Conservation (phyloP, 2,888 invertebrate species). For the Actias luna region DNA sequence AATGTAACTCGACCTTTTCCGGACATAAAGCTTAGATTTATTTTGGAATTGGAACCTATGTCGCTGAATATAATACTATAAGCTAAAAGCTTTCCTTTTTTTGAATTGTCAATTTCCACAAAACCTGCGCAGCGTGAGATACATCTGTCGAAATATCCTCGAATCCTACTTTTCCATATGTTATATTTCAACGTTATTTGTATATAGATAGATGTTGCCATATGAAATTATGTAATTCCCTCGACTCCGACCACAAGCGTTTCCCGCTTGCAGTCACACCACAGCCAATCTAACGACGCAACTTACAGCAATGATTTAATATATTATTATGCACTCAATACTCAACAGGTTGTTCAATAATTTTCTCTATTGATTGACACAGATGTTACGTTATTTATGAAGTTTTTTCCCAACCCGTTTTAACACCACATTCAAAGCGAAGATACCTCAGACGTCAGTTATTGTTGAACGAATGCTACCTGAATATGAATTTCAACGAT, state of each 20-base stretch:
- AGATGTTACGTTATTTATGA: conserved; percentile 4
- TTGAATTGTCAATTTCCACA: too few relatives aligned
- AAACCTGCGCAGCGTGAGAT: too few relatives aligned
- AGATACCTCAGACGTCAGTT: background rate
- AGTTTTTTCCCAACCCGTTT: background rate
- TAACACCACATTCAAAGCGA: background rate
- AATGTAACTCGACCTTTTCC: too few relatives aligned
- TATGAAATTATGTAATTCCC: too few relatives aligned
- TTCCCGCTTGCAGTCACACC: background rate
- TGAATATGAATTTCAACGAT: background rate
- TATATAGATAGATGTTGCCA: too few relatives aligned
- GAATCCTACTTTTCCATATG: too few relatives aligned
- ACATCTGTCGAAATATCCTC: too few relatives aligned
- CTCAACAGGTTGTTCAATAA: conserved; percentile 7
- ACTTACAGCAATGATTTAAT: conserved; percentile 6
- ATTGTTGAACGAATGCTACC: background rate
- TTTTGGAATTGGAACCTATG: too few relatives aligned
- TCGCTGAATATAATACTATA: too few relatives aligned
- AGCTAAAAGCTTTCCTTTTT: too few relatives aligned
- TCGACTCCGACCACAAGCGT: background rate
- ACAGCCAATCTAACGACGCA: background rate
- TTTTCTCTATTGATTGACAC: conserved; percentile 9
- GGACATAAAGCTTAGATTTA: too few relatives aligned
- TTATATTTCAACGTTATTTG: too few relatives aligned
- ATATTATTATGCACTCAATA: conserved; percentile 5